phyloP scores from a whole-genome alignment of 2,113 vertebrate species.

The Lipotes vexillifer region DNA sequence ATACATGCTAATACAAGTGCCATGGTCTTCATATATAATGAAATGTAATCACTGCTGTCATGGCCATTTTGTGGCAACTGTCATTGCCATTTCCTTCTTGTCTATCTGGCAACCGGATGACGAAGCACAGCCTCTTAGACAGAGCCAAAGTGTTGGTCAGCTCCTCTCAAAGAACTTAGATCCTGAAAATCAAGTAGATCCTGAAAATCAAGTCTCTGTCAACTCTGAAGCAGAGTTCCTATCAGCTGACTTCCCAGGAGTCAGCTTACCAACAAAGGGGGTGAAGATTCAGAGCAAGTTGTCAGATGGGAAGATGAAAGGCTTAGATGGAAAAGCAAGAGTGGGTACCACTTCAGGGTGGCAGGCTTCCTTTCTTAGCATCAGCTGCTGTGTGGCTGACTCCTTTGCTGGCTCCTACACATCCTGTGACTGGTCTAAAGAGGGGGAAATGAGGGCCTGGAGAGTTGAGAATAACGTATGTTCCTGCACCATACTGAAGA shows the following conservation, averaged over 20 bases:
- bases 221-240: neutral
- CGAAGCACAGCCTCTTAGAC: neutral
- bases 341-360: neutral
- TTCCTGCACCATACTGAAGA: neutral
- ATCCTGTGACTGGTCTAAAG: neutral
- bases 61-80: neutral
- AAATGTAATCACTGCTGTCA: neutral
- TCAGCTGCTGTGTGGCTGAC: neutral
- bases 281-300: neutral
- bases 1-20: neutral
- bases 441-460: neutral
- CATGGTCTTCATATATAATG: neutral
- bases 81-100: neutral
- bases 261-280: neutral
- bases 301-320: neutral
- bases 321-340: neutral
- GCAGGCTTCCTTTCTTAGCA: neutral
- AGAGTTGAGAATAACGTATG: neutral
- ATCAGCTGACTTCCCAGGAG: neutral
- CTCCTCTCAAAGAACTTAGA: neutral
- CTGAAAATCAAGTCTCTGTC: neutral
- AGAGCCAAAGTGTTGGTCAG: neutral
- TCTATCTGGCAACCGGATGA: neutral
- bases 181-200: neutral
- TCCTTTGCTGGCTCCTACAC: neutral